Evolutionary conservation across 2,113 vertebrate species (phyloP).

Genomic region (Perca schrenkii): DNA sequence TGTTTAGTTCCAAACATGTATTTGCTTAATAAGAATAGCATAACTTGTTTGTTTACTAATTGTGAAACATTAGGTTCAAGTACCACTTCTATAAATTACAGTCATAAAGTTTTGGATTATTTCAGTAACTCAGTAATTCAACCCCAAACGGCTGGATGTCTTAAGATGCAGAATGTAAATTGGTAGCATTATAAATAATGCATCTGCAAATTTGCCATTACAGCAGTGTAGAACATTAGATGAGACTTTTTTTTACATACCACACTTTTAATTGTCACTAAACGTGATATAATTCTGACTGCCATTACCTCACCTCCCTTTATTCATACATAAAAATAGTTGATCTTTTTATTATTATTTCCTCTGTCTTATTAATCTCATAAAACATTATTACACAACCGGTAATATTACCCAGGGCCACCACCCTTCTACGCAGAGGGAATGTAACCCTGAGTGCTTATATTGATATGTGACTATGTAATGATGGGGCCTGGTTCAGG

Average conservation of each 20-base stretch:
- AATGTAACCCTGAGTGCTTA: slow-evolving; percentile 7
- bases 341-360: background rate
- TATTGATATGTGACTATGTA: slow-evolving; percentile 13
- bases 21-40: background rate
- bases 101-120: background rate
- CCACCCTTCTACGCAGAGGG: background rate
- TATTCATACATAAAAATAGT: background rate
- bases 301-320: background rate
- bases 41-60: background rate
- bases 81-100: slow-evolving; percentile 14
- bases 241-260: no score
- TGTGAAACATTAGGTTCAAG: background rate
- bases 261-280: background rate
- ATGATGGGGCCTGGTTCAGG: slow-evolving; percentile 23
- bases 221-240: background rate
- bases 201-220: background rate
- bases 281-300: slow-evolving; percentile 1
- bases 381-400: background rate
- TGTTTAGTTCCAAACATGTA: background rate
- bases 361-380: slow-evolving; percentile 3
- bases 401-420: background rate
- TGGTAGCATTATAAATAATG: slow-evolving; percentile 34
- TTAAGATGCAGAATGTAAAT: slow-evolving; percentile 26
- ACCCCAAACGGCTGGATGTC: background rate
- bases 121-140: background rate